These are phyloP conservation scores for Planococcus citri DNA, from an alignment of 1,140 invertebrate species.

Conservation along the genomic window DNA sequence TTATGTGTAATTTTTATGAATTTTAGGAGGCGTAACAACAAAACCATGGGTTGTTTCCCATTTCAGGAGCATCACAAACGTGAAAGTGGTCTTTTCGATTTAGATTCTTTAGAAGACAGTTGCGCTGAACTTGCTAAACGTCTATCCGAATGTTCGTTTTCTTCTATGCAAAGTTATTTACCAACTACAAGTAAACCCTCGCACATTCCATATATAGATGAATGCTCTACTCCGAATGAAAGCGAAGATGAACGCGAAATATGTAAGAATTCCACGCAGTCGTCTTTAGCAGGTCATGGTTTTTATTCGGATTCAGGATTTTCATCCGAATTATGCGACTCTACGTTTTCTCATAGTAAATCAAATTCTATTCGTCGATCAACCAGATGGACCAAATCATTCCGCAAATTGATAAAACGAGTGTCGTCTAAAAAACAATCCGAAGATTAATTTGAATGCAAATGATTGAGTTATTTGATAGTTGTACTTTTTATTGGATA, in stretches of 20 bases:
- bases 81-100: conserved; percentile 5
- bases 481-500: too few species aligned
- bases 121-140: conserved; percentile 26
- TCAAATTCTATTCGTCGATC: conserved; percentile 32
- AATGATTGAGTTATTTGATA: too few species aligned
- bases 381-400: conserved; percentile 42
- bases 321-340: conserved; percentile 31
- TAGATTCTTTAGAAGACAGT: not conserved
- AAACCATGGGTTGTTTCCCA: conserved; percentile 4
- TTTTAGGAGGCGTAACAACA: not conserved
- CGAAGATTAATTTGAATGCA: not conserved
- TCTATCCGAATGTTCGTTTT: conserved; percentile 24
- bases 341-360: conserved; percentile 28
- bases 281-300: conserved; percentile 33
- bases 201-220: conserved; percentile 32
- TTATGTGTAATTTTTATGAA: not conserved
- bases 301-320: conserved; percentile 43
- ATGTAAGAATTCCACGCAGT: conserved; percentile 28
- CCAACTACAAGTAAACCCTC: conserved; percentile 26
- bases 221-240: conserved; percentile 30
- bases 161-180: conserved; percentile 12
- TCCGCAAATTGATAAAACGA: conserved; percentile 39
- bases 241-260: conserved; percentile 34
- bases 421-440: conserved; percentile 31
- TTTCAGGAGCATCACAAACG: not conserved